Percentiles rank a stretch among this genome's conserved stretches.
phyloP scores from a whole-genome alignment of 2,888 invertebrate genomes.

The Phragmatobia fuliginosa region DNA sequence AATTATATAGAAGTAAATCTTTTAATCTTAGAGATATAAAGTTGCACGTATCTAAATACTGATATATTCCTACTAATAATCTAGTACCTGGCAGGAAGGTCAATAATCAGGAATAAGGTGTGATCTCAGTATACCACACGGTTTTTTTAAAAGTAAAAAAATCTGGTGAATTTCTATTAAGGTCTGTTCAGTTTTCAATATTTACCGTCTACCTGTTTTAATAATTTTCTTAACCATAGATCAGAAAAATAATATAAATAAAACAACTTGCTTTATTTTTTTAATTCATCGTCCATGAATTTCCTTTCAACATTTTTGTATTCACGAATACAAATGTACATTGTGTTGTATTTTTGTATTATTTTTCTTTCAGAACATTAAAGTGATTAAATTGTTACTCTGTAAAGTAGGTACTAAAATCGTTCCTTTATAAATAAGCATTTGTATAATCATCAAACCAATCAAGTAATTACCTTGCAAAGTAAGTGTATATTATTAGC shows the following conservation, averaged over 20 bases:
- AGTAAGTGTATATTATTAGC: not conserved
- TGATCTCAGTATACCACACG: too few relatives aligned
- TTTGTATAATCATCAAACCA: not conserved
- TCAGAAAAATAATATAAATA: too few relatives aligned
- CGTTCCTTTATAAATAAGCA: not conserved
- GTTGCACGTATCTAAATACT: too few relatives aligned
- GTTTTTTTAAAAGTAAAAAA: not conserved
- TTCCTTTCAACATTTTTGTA: conserved; percentile 33
- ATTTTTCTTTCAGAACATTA: conserved; percentile 25
- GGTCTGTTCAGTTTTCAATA: not conserved
- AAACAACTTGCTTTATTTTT: conserved; percentile 10
- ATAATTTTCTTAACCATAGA: conserved; percentile 8
- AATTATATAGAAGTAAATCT: too few relatives aligned
- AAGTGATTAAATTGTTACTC: too few relatives aligned
- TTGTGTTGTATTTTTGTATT: too few relatives aligned
- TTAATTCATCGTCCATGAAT: conserved; percentile 26
- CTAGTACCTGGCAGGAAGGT: too few relatives aligned
- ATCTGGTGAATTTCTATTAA: not conserved
- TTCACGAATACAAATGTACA: conserved; percentile 36
- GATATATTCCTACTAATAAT: too few relatives aligned
- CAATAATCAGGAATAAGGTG: too few relatives aligned
- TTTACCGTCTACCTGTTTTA: not conserved
- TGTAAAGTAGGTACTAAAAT: too few relatives aligned
- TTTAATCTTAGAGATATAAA: too few relatives aligned
- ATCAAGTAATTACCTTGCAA: not conserved